Base-by-base conservation (phyloP, 2,888 invertebrate species). In the Microplitis deprimator region DNA sequence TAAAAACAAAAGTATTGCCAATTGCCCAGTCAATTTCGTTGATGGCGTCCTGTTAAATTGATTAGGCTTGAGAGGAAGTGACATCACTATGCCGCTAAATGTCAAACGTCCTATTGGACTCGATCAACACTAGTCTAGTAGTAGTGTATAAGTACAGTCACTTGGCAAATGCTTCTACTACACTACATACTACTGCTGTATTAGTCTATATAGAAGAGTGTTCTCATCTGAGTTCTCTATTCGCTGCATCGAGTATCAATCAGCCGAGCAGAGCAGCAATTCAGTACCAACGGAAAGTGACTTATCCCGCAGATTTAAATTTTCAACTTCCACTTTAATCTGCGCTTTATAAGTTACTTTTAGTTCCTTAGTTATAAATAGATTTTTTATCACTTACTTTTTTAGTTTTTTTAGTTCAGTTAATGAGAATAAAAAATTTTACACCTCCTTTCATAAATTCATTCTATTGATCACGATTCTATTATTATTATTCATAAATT, bases 231-330 rank as follows among this genome's bases (percentile, higher is more conserved):
- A 13, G 50, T 50, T 10, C 50, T 50, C 50, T 50, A 50, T 50
- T 10, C 38, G 68, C 16, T 76, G 71, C 60, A 76, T 76, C 76
- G 71, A 72, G 65, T 40, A 71, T 68, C 60, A 72, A 72, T 76
- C 50, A 67, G 60, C n/a, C 38, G 38, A 16, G 50, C 13, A 50
- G n/a, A 68, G 41, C n/a, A 39, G 8, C 29, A 72, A 62, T 72
- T 20, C 41, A 70, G 39, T 61, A 29, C 38, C 39, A 61, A 72
- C 10, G 39, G 65, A 59, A 75, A 75, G 68, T 76, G 76, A 65
- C 67, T 76, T 65, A 67, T 72, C 65, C 7, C 59, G n/a, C 29
- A 38, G 67, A 76, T 70, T 76, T 60, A 67, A 76, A 71, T 72
- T 59, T n/a, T 59, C 41, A 73, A 17, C 64, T 68, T 69, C 13